A percentile compares a stretch with the other conserved stretches of the same genome.
These are phyloP conservation scores for Zosterops lateralis DNA, from an alignment of 2,113 vertebrate genomes.

Conservation along the genomic window DNA sequence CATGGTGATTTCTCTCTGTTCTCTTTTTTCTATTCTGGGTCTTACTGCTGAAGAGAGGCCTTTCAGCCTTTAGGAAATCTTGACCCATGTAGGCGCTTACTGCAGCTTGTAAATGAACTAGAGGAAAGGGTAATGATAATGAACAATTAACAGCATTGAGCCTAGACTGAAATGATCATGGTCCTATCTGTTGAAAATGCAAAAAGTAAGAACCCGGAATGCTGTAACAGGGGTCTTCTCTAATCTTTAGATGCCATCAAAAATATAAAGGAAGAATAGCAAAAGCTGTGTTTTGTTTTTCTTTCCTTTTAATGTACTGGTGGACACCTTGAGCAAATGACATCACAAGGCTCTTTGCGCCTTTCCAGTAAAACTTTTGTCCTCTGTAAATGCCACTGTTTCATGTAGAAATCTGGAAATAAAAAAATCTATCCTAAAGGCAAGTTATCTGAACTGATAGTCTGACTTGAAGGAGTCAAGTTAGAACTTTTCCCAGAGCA, in stretches of 20 bases:
- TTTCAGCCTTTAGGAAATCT: neutral
- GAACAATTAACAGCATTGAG: neutral
- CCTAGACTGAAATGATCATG: neutral
- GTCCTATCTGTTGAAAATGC: neutral
- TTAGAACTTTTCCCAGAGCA: neutral
- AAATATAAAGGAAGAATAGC: neutral
- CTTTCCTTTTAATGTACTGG: neutral
- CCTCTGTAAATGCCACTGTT: neutral
- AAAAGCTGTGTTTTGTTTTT: neutral
- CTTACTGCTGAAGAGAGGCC: neutral
- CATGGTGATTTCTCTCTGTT: neutral
- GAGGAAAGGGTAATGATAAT: neutral
- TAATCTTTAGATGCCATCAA: neutral
- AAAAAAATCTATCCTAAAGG: neutral
- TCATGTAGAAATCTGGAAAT: neutral
- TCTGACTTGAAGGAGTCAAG: neutral
- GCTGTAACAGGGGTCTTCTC: neutral
- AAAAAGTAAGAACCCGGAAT: neutral
- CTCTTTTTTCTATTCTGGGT: neutral
- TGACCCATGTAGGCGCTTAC: neutral
- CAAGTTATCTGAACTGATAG: neutral
- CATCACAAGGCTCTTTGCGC: fast-evolving
- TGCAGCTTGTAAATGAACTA: neutral
- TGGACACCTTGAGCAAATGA: neutral
- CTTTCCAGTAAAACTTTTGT: neutral